Base-by-base conservation (phyloP, 2,113 vertebrate species). In the Colossoma macropomum region DNA sequence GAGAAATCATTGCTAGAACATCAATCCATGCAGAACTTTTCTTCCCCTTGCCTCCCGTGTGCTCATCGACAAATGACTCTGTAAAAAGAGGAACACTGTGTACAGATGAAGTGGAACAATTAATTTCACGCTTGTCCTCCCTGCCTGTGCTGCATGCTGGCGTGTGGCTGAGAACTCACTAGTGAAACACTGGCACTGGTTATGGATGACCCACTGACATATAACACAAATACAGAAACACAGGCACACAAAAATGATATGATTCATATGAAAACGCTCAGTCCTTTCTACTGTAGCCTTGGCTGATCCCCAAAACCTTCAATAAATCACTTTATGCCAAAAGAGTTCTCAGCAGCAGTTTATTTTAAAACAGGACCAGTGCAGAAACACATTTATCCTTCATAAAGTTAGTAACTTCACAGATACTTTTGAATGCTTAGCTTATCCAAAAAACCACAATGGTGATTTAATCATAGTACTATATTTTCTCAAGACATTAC, bases 101-200 rank as follows among this genome's bases (percentile, higher is more conserved):
- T 91, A 94, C 95, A 97, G 95, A 96, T 95, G 95, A 95, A 97
- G 96, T 97, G 96, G 96, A 98, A 97, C 97, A 96, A 98, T 97
- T 98, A 95, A 98, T 99, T 98, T 98, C 96, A 97, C 95, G 96
- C 96, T 95, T 97, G 96, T 97, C 97, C 95, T 96, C 95, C 92
- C 92, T 89, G 92, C 91, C 94, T 96, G 95, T 95, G 96, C 96
- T 93, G 94, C 92, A 92, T 91, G 95, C 95, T 96, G 95, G 97
- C 96, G 96, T 95, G 94, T 96, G 95, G 95, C 95, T 94, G 93
- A 93, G 95, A 96, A 78, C 41, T 45, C 45, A 96, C 95, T 95
- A 95, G 95, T 72, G 92, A 92, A 71, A 87, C 91, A 89, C 93
- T 94, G 87, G 92, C 86, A 93, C 63, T 70, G 73, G 13, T 69